Evolutionary conservation across 2,888 invertebrate species (phyloP).

Genomic region (Lasioglossum figueresi): DNA sequence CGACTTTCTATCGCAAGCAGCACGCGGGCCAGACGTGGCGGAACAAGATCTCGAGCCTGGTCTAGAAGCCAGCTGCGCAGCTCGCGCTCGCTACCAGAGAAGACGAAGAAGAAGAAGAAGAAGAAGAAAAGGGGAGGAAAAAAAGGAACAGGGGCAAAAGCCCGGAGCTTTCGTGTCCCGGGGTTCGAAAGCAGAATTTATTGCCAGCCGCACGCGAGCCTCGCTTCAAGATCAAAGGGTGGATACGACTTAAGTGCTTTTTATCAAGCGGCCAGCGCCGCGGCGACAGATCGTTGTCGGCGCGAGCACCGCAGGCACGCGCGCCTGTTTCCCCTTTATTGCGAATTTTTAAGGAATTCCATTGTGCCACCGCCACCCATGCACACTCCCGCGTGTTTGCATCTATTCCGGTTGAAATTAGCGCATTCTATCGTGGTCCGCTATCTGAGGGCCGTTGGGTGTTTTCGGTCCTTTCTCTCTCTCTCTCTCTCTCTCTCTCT

Average conservation of each 20-base stretch:
- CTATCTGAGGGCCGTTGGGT: not conserved
- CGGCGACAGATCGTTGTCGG: slow-evolving; percentile 56
- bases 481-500: too few species aligned
- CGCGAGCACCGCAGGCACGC: slow-evolving; percentile 25
- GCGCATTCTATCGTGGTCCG: not conserved
- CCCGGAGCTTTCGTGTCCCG: slow-evolving; percentile 51
- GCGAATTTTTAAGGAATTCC: slow-evolving; percentile 11
- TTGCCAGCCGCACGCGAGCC: slow-evolving; percentile 65
- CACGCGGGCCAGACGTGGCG: slow-evolving; percentile 7
- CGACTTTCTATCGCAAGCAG: slow-evolving; percentile 6
- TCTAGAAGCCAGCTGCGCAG: not conserved
- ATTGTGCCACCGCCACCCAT: not conserved
- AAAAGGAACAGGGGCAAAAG: slow-evolving; percentile 37
- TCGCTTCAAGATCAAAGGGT: slow-evolving; percentile 67
- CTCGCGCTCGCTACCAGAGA: not conserved
- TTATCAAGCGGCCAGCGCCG: slow-evolving; percentile 62
- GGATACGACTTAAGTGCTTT: slow-evolving; percentile 71
- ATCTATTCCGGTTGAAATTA: not conserved
- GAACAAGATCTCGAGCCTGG: not conserved
- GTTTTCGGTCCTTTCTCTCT: too few species aligned
- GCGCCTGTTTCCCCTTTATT: slow-evolving; percentile 8
- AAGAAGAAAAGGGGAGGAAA: slow-evolving; percentile 6
- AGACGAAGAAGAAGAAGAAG: not conserved
- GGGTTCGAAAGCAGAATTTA: slow-evolving; percentile 65
- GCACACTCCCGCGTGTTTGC: not conserved